Evolutionary conservation across 2,113 vertebrate species (phyloP).

Genomic region (Sturnus vulgaris): DNA sequence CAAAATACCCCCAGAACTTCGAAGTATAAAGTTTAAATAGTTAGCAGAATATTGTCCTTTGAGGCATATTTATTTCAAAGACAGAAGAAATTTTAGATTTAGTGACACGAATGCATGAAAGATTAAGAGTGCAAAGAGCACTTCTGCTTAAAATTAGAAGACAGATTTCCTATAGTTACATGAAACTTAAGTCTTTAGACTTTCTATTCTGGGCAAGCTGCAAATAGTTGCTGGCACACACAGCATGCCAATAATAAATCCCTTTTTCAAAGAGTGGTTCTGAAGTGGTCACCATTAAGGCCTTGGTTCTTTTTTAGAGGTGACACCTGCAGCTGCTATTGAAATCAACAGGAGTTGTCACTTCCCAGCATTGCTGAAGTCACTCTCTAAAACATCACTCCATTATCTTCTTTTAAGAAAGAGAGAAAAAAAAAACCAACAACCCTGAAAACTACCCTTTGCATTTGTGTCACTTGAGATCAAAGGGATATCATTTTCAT

Average conservation of each 20-base stretch:
- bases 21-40: neutral
- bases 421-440: neutral
- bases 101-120: conserved; percentile 47
- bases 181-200: conserved; percentile 63
- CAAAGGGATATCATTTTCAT: neutral
- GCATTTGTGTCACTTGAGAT: neutral
- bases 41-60: neutral
- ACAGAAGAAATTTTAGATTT: conserved; percentile 57
- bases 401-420: neutral
- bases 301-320: conserved; percentile 49
- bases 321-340: conserved; percentile 62
- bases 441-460: neutral
- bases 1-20: neutral
- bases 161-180: conserved; percentile 50
- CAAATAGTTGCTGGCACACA: conserved; percentile 63
- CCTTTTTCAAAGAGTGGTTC: conserved; percentile 57
- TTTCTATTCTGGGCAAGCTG: conserved; percentile 54
- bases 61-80: conserved; percentile 6
- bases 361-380: neutral
- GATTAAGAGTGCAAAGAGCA: neutral
- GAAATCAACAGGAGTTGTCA: conserved; percentile 45
- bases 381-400: neutral
- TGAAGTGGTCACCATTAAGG: conserved; percentile 38
- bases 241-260: conserved; percentile 59
- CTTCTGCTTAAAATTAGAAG: conserved; percentile 49